phyloP scores from a whole-genome alignment of 2,888 invertebrate genomes.

The Pantelozetes paolii region DNA sequence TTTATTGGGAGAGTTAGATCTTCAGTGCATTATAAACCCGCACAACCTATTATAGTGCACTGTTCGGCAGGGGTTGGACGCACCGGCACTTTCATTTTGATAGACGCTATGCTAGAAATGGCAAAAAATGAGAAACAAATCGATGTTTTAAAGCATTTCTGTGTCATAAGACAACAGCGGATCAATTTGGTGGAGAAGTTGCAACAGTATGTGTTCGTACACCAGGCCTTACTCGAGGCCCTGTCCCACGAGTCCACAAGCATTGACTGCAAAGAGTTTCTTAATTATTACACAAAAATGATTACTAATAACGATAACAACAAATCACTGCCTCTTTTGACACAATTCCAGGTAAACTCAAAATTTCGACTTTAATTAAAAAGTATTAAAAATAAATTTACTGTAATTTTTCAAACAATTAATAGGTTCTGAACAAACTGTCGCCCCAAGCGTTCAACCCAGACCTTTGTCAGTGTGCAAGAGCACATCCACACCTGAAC shows the following conservation, averaged over 20 bases:
- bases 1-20: conserved; percentile 44
- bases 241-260: conserved; percentile 41
- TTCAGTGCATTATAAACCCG: conserved; percentile 39
- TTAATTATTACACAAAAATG: conserved; percentile 14
- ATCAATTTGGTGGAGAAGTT: conserved; percentile 46
- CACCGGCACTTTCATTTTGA: conserved; percentile 47
- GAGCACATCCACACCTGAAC: conserved; percentile 33
- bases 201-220: conserved; percentile 47
- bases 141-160: conserved; percentile 47
- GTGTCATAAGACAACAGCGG: conserved; percentile 46
- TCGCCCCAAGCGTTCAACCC: conserved; percentile 13
- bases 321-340: conserved; percentile 10
- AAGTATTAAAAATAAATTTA: not conserved
- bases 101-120: conserved; percentile 46
- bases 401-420: not conserved
- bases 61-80: conserved; percentile 47
- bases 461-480: conserved; percentile 28
- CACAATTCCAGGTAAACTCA: conserved; percentile 36
- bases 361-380: not conserved
- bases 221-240: conserved; percentile 46
- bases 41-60: conserved; percentile 45
- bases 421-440: conserved; percentile 37
- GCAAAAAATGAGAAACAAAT: conserved; percentile 45
- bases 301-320: conserved; percentile 19
- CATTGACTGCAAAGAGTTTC: conserved; percentile 36